A percentile compares a stretch with the other conserved stretches of the same genome.
Evolutionary conservation across 2,797 vertebrate species (phyloP).

Genomic region (Sebastes paucispinis): DNA sequence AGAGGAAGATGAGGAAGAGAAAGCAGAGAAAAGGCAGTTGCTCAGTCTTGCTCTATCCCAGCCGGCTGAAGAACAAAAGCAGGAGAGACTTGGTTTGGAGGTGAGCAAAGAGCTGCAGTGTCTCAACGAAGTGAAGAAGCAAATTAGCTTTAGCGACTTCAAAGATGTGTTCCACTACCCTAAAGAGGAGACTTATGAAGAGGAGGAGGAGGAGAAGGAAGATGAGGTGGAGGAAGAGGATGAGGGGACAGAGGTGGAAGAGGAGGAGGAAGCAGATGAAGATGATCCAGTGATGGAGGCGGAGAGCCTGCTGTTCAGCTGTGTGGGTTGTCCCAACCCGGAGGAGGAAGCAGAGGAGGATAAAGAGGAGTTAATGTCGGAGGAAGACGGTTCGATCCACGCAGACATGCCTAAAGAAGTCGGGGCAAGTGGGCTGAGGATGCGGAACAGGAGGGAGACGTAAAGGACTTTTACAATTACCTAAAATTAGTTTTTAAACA

Average conservation of each 20-base stretch:
- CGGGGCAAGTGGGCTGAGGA: slow-evolving; percentile 70
- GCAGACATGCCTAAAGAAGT: slow-evolving; percentile 47
- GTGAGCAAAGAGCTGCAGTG: slow-evolving; percentile 51
- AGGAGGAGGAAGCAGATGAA: slow-evolving; percentile 78
- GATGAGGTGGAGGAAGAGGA: slow-evolving; percentile 61
- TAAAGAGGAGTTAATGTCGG: slow-evolving; percentile 37
- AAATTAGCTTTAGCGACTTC: slow-evolving; percentile 72
- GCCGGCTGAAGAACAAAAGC: slow-evolving; percentile 33
- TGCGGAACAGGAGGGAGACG: slow-evolving; percentile 75
- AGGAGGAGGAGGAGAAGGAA: slow-evolving; percentile 48
- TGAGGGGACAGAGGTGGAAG: slow-evolving; percentile 77
- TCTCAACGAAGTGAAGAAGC: slow-evolving; percentile 56
- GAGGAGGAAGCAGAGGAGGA: slow-evolving; percentile 76
- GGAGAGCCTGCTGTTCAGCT: slow-evolving; percentile 86
- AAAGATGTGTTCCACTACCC: slow-evolving; percentile 76
- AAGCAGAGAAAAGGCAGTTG: slow-evolving; percentile 67
- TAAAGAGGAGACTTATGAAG: slow-evolving; percentile 58
- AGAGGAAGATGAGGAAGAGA: slow-evolving; percentile 78
- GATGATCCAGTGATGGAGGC: slow-evolving; percentile 90
- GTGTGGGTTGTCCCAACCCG: slow-evolving; percentile 76
- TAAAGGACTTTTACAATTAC: slow-evolving; percentile 11
- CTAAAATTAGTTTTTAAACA: background rate
- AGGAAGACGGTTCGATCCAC: background rate
- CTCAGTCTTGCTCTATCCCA: slow-evolving; percentile 39
- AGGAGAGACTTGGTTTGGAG: slow-evolving; percentile 50